Conservation (phyloP, 2,888 invertebrate genomes). For the Meandrusa payeni region DNA sequence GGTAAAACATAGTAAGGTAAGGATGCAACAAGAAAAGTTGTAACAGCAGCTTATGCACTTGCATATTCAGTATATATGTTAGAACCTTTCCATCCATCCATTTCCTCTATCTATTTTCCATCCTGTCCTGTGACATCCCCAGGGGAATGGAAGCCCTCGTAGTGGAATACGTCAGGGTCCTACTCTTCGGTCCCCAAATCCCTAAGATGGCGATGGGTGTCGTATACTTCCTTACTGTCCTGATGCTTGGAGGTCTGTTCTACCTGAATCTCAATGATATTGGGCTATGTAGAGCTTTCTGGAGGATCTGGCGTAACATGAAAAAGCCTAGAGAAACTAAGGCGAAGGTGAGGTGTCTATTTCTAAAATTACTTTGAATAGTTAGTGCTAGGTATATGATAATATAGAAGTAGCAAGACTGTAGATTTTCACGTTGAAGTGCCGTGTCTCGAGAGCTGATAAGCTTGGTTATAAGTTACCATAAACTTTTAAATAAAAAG, state of each 20-base stretch:
- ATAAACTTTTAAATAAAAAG: too few species aligned
- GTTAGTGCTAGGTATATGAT: too few species aligned
- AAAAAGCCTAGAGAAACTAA: constrained; percentile 37
- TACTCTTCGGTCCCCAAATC: constrained; percentile 46
- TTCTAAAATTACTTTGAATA: too few species aligned
- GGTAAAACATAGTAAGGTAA: too few species aligned
- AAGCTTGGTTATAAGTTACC: too few species aligned
- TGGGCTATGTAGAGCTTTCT: constrained; percentile 85
- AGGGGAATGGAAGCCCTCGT: constrained; percentile 70
- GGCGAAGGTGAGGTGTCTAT: too few species aligned
- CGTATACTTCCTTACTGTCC: constrained; percentile 79
- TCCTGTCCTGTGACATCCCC: constrained; percentile 44
- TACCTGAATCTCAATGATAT: constrained; percentile 89
- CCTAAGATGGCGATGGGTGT: constrained; percentile 84
- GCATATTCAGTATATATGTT: too few species aligned
- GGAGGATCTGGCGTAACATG: constrained; percentile 84
- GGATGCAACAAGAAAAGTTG: too few species aligned
- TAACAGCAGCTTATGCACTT: too few species aligned
- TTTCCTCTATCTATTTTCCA: constrained; percentile 17
- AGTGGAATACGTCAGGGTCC: constrained; percentile 36
- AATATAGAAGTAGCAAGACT: too few species aligned
- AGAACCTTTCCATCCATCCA: background rate
- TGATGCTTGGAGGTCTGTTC: constrained; percentile 77
- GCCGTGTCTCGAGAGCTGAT: too few species aligned
- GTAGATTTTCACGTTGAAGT: too few species aligned